Percentiles rank a stretch among this genome's conserved stretches.
phyloP scores from a whole-genome alignment of 2,113 vertebrate species.

The Bettongia penicillata region DNA sequence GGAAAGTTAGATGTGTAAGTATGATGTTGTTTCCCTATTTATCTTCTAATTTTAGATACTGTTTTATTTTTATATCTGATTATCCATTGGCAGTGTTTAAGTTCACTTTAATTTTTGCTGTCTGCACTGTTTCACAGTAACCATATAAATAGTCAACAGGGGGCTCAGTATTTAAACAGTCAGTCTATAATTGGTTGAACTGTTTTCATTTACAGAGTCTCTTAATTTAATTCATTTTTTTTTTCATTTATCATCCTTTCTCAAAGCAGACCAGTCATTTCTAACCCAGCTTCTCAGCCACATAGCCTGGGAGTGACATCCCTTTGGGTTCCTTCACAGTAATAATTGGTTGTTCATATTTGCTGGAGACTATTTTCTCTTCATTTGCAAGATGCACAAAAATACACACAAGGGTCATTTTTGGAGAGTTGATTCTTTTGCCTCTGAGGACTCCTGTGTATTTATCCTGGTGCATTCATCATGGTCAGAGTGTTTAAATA shows the following conservation, averaged over 20 bases:
- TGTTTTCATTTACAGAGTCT: background rate
- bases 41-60: background rate
- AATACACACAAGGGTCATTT: background rate
- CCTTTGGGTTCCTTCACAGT: background rate
- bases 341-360: slow-evolving; percentile 4
- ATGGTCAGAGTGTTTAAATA: background rate
- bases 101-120: background rate
- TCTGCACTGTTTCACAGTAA: background rate
- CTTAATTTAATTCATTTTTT: background rate
- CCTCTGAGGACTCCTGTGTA: background rate
- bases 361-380: slow-evolving; percentile 42
- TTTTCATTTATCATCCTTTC: background rate
- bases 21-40: background rate
- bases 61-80: background rate
- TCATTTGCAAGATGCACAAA: background rate
- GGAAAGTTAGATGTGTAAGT: background rate
- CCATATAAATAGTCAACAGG: background rate
- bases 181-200: background rate
- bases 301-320: background rate
- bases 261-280: background rate
- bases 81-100: background rate
- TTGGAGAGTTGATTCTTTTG: background rate
- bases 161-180: background rate
- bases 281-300: background rate
- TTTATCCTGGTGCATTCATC: background rate